Percentiles rank a stretch among this genome's conserved stretches.
Evolutionary conservation across 2,888 invertebrate genomes (phyloP).

Genomic region (Leptopilina myrica): DNA sequence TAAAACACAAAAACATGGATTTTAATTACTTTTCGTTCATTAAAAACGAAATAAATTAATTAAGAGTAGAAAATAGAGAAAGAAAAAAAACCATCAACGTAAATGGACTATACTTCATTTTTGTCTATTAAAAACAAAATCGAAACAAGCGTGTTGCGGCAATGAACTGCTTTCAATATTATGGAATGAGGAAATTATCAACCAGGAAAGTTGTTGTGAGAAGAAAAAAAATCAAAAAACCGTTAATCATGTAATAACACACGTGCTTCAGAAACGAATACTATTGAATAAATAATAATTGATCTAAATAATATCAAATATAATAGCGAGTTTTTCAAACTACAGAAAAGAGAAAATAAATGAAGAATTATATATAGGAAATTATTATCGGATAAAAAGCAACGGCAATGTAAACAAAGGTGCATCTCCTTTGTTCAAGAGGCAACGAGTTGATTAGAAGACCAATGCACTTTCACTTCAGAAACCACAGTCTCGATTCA

Average conservation of each 20-base stretch:
- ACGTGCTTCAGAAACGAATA: neutral
- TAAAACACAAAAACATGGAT: no score
- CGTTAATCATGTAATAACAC: neutral
- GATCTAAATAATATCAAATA: neutral
- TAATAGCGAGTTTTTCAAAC: neutral
- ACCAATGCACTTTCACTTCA: conserved; percentile 29
- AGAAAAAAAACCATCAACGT: neutral
- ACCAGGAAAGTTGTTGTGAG: conserved; percentile 75
- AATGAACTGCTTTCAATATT: neutral
- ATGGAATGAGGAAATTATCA: conserved; percentile 77
- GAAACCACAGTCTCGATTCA: neutral
- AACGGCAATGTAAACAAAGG: conserved; percentile 21
- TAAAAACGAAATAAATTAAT: no score
- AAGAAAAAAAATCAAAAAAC: conserved; percentile 67
- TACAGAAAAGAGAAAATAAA: neutral
- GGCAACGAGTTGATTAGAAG: conserved; percentile 10
- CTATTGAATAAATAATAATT: neutral
- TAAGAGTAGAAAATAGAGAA: no score
- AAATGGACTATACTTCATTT: no score
- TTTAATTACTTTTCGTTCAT: no score
- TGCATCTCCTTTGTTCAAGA: conserved; percentile 26
- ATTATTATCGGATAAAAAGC: neutral
- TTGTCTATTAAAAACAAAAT: neutral
- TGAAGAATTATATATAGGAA: neutral
- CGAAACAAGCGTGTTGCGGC: neutral